Base-by-base conservation (phyloP, 2,888 invertebrate genomes). In the Sclerodermus sp. region DNA sequence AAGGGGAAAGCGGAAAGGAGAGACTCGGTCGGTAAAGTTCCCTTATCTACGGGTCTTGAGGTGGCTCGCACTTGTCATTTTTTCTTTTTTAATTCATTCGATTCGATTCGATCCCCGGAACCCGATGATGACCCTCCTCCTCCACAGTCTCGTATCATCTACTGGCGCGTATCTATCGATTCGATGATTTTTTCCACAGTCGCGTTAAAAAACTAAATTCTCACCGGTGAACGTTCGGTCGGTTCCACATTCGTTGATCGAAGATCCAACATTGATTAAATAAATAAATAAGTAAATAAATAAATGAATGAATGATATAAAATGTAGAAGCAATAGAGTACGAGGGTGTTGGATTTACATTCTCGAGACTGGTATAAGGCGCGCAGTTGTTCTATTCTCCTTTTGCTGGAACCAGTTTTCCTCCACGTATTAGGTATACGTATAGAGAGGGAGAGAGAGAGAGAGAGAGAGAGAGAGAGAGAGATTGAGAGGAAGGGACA, bases 371-470 rank as follows among this genome's bases (percentile, higher is more conserved):
- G 62, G 56, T 60, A 23, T 23, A 23, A 23, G 23, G 64, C 60
- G 59, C 59, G 64, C 67, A 64, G 73, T 70, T 74, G 70, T 71
- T 76, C 75, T 76, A 76, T 75, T 74, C 73, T 71, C 60, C 67
- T n/a, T n/a, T n/a, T 23, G 23, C 23, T 70, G 75, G 71, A 77
- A 77, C 76, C 76, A 76, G 77, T 76, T 76, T 76, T 34, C 34
- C 34, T 34, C 34, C 34, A 34, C 34, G 34, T 13, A 13, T 13
- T 34, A 8, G 23, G 8, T 23, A 8, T 3, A 23, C 23, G 23
- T 8, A 8, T 5, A 8, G 23, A 23, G 23, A 23, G n/a, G 4
- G 6, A 12, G 39, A 6, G 39, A 39, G 39, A 16, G 39, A 39
- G 39, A 39, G 39, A 23, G n/a, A n/a, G n/a, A 12, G 39, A 10